Percentiles rank a stretch among this genome's conserved stretches.
These are phyloP conservation scores for Distichodus sexfasciatus DNA, from an alignment of 2,797 vertebrate genomes.

Conservation along the genomic window DNA sequence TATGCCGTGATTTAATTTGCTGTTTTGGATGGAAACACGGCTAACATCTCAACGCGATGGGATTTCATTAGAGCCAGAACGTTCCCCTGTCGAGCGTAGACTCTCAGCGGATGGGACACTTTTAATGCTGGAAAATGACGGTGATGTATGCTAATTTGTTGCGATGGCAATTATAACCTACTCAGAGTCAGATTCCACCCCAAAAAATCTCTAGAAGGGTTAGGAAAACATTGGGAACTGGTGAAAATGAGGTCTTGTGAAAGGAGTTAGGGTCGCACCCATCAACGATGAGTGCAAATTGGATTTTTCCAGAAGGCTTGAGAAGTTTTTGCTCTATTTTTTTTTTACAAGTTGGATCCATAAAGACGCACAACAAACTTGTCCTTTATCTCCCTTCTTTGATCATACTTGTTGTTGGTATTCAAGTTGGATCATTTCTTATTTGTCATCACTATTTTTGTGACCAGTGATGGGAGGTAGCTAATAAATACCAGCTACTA, in stretches of 20 bases:
- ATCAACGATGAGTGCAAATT: neutral
- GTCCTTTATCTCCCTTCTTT: too few relatives aligned
- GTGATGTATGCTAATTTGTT: conserved; percentile 35
- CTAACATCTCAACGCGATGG: neutral
- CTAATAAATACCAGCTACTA: too few relatives aligned
- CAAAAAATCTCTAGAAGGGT: conserved; percentile 40
- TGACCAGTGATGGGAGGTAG: too few relatives aligned
- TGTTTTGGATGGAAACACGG: too few relatives aligned
- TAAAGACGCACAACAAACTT: too few relatives aligned
- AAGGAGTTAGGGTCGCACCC: neutral
- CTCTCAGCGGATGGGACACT: conserved; percentile 6
- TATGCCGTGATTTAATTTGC: too few relatives aligned
- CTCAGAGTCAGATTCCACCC: conserved; percentile 29
- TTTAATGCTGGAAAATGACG: neutral
- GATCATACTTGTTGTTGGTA: too few relatives aligned
- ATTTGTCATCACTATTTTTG: too few relatives aligned
- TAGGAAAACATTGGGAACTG: too few relatives aligned
- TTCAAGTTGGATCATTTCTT: too few relatives aligned
- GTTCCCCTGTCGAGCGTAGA: neutral
- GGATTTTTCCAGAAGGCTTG: neutral
- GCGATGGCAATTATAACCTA: conserved; percentile 44
- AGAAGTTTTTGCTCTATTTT: conserved; percentile 28
- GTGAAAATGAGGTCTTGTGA: too few relatives aligned
- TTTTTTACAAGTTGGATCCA: too few relatives aligned
- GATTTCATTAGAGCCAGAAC: neutral